Conservation (phyloP, 2,888 invertebrate species). For the Lasioglossum lativentre region DNA sequence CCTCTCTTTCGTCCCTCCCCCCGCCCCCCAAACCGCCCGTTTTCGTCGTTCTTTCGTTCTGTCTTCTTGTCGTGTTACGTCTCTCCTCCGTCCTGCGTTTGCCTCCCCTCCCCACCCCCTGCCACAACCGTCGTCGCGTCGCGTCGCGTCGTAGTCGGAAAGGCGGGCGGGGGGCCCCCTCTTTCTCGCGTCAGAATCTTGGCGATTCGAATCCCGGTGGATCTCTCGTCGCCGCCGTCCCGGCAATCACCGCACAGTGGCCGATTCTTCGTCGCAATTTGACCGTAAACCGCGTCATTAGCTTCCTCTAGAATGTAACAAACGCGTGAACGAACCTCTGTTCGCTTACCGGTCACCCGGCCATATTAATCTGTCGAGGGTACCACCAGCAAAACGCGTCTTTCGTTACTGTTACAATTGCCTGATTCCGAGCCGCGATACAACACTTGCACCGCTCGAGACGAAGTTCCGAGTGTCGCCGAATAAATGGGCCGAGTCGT, state of each 20-base stretch:
- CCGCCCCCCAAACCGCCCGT: neutral
- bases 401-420: neutral
- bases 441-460: neutral
- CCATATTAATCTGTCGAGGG: neutral
- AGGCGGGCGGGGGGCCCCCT: no score
- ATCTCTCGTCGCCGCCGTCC: neutral
- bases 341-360: neutral
- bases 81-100: conserved; percentile 3
- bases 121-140: no score
- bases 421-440: neutral
- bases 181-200: conserved; percentile 14
- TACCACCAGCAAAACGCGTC: neutral
- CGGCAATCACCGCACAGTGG: conserved; percentile 16
- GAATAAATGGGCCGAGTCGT: neutral
- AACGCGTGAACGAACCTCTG: neutral
- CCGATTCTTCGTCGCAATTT: conserved; percentile 17
- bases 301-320: neutral
- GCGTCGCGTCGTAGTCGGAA: neutral
- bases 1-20: neutral
- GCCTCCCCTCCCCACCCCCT: neutral
- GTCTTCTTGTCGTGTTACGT: conserved; percentile 29
- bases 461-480: neutral
- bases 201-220: neutral
- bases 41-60: conserved; percentile 33
- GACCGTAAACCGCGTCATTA: conserved; percentile 19